Conservation (phyloP, 35 echinoderm and acorn worm species). For the Apostichopus japonicus region DNA sequence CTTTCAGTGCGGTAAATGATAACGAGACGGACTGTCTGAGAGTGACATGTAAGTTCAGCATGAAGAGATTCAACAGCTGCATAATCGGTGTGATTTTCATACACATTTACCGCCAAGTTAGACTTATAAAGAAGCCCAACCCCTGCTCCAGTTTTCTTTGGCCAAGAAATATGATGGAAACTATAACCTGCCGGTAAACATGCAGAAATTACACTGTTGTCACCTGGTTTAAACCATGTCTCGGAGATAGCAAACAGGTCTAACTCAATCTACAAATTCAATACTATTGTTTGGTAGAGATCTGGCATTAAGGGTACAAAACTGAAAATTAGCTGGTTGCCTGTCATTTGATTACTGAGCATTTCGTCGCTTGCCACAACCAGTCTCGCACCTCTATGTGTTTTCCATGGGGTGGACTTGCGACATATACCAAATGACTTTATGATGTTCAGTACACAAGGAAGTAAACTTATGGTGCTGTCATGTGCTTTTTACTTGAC, state of each 20-base stretch:
- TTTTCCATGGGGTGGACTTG: too few species aligned
- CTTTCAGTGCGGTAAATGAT: slow-evolving; percentile 49
- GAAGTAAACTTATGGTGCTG: too few species aligned
- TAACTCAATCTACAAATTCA: slow-evolving; percentile 61
- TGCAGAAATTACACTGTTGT: slow-evolving; percentile 36
- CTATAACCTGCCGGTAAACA: slow-evolving; percentile 35
- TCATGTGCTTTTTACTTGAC: too few species aligned
- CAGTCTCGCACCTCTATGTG: too few species aligned
- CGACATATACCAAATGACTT: too few species aligned
- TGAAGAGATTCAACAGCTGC: slow-evolving; percentile 38
- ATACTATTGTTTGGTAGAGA: background rate
- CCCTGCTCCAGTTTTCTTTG: slow-evolving; percentile 42
- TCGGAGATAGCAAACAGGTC: slow-evolving; percentile 71
- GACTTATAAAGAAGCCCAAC: slow-evolving; percentile 53
- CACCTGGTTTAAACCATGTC: slow-evolving; percentile 67
- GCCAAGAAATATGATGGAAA: slow-evolving; percentile 28
- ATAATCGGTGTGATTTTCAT: background rate
- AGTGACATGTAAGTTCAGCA: background rate
- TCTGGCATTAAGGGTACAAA: too few species aligned
- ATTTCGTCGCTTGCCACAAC: too few species aligned
- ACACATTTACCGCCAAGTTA: background rate
- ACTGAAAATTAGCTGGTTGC: too few species aligned
- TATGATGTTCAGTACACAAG: too few species aligned
- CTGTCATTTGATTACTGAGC: too few species aligned
- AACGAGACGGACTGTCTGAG: slow-evolving; percentile 3